Evolutionary conservation across 2,888 invertebrate genomes (phyloP), one percentile per base, ranked within the genome.

Genomic region (Meloe dianella): DNA sequence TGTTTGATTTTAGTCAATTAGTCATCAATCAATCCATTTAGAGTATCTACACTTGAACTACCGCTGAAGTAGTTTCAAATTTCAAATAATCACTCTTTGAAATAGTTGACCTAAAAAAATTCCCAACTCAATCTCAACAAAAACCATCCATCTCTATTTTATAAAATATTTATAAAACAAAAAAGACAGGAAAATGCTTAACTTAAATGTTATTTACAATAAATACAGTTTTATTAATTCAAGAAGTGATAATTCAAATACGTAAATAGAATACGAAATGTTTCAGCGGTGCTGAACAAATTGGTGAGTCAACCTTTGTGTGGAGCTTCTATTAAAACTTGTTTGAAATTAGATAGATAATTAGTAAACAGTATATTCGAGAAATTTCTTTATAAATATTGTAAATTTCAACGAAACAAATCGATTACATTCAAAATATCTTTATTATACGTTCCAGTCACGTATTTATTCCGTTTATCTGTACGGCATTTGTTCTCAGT

Each of bases 281-380:
- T 22, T 4, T 2, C 51, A 54, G 6, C 2, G 14, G 14, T 14
- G 17, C 59, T 8, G 38, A 35, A 41, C 41, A 17, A 60, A 58
- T 32, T 58, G 17, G 0, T 58, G 9, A 60, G 35, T 60, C 22
- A 60, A 60, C 29, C 38, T 59, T 38, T 22, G 35, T n/a, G 51
- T 51, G 22, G 8, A n/a, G 20, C 35, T 24, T 12, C 24, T 38
- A 60, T 60, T 35, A 60, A 38, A 60, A 60, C 20, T 60, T 60
- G 54, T 60, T 41, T 7, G 6, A 60, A 60, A 60, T 38, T 59
- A 59, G n/a, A n/a, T n/a, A n/a, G n/a, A n/a, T n/a, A n/a, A 59
- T 59, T 59, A 59, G 20, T 59, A 35, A 59, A 12, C 22, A 8
- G 24, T 54, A 54, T 54, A 24, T 20, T 47, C 17, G 17, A 17